A percentile compares a stretch with the other conserved stretches of the same genome.
These are phyloP conservation scores for Craseonycteris thonglongyai DNA, from an alignment of 2,113 vertebrate genomes.

Conservation along the genomic window DNA sequence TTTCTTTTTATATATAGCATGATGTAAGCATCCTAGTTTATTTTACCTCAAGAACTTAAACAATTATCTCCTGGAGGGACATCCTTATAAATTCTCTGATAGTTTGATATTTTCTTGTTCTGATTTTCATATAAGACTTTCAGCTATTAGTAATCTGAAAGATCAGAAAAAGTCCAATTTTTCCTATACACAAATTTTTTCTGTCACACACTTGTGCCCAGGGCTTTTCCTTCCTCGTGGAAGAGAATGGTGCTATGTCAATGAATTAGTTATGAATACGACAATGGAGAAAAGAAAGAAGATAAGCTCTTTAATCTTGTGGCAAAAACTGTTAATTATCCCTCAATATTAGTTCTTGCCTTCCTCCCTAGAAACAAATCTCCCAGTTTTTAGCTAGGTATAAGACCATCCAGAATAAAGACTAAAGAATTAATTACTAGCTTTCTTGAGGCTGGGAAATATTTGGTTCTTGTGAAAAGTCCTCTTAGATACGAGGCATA, in stretches of 20 bases:
- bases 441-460: not conserved
- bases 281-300: not conserved
- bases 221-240: not conserved
- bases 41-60: conserved; percentile 24
- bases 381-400: not conserved
- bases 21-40: not conserved
- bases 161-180: not conserved
- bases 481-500: not conserved
- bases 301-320: not conserved
- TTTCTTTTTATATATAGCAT: not conserved
- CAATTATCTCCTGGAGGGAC: not conserved
- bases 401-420: not conserved
- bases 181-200: not conserved
- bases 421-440: not conserved
- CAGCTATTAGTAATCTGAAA: not conserved
- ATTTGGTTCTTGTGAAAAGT: not conserved
- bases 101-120: not conserved
- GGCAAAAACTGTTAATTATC: conserved; percentile 6
- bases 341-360: not conserved
- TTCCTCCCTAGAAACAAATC: not conserved
- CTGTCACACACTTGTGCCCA: not conserved
- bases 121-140: conserved; percentile 16
- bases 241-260: not conserved
- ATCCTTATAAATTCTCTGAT: not conserved
- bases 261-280: conserved; percentile 13